phyloP scores from a whole-genome alignment of 2,888 invertebrate genomes.

The Brachyopa scutellaris region DNA sequence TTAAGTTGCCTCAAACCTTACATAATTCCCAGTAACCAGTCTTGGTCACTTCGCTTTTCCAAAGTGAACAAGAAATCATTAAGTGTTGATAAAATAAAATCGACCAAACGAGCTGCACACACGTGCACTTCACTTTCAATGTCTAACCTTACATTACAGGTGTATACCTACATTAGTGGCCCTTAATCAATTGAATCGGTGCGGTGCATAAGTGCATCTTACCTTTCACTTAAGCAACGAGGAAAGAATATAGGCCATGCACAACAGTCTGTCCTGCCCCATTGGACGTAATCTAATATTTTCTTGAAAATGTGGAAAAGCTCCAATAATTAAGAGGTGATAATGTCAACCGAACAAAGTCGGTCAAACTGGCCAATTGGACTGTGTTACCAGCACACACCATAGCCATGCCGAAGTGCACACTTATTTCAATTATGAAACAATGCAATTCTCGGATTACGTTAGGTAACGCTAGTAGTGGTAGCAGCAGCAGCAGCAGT shows the following conservation, averaged over 20 bases:
- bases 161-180: slow-evolving; percentile 10
- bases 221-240: slow-evolving; percentile 59
- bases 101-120: slow-evolving; percentile 30
- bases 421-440: slow-evolving; percentile 71
- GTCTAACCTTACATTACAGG: slow-evolving; percentile 39
- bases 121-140: slow-evolving; percentile 1
- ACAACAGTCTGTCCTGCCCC: slow-evolving; percentile 58
- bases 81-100: slow-evolving; percentile 41
- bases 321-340: slow-evolving; percentile 69
- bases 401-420: slow-evolving; percentile 18
- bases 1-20: background rate
- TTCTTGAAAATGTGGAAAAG: slow-evolving; percentile 37
- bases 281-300: slow-evolving; percentile 58
- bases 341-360: slow-evolving; percentile 65
- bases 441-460: slow-evolving; percentile 71
- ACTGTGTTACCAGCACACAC: slow-evolving; percentile 41
- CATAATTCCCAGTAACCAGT: slow-evolving; percentile 4
- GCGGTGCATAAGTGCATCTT: background rate
- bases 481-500: background rate
- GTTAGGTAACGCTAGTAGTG: slow-evolving; percentile 54
- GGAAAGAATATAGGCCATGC: slow-evolving; percentile 38
- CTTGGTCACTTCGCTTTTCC: too few relatives aligned
- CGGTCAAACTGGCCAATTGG: slow-evolving; percentile 68
- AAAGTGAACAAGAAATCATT: slow-evolving; percentile 14
- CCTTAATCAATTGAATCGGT: slow-evolving; percentile 17